A percentile compares a stretch with the other conserved stretches of the same genome.
Evolutionary conservation across 2,797 vertebrate species (phyloP).

Genomic region (Tragopan temminckii): DNA sequence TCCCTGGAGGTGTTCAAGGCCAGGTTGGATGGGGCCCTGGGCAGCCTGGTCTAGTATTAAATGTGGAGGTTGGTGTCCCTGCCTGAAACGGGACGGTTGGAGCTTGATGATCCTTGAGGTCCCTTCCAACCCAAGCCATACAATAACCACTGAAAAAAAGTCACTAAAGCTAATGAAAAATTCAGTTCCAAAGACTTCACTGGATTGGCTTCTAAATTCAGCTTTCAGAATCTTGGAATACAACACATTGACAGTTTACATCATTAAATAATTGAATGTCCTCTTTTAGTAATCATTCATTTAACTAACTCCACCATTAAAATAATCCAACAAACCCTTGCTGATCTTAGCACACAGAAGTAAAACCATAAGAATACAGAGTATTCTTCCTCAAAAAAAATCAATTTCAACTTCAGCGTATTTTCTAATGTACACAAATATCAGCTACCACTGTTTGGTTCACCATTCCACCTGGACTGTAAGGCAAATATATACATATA

Average conservation of each 20-base stretch:
- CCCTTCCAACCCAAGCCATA: neutral
- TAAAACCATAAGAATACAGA: neutral
- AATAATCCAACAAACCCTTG: constrained; percentile 42
- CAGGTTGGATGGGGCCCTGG: no score
- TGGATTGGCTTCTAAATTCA: constrained; percentile 7
- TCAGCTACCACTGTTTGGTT: neutral
- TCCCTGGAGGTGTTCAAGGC: no score
- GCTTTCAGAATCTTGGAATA: constrained; percentile 38
- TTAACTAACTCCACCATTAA: constrained; percentile 41
- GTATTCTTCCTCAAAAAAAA: neutral
- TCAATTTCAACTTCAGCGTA: neutral
- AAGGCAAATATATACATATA: neutral
- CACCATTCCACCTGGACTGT: neutral
- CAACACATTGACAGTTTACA: constrained; percentile 55
- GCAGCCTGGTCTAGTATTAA: no score
- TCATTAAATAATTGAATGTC: constrained; percentile 45
- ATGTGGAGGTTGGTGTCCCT: no score
- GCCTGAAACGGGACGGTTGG: accelerated
- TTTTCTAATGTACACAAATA: neutral
- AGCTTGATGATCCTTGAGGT: no score
- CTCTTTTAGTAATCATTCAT: constrained; percentile 55
- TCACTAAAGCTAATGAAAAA: constrained; percentile 55
- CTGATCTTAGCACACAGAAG: constrained; percentile 38
- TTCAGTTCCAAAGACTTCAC: constrained; percentile 17
- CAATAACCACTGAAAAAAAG: constrained; percentile 23